Percentiles rank a stretch among this genome's conserved stretches.
phyloP scores from a whole-genome alignment of 2,797 vertebrate genomes.

The Sebastes variabilis region DNA sequence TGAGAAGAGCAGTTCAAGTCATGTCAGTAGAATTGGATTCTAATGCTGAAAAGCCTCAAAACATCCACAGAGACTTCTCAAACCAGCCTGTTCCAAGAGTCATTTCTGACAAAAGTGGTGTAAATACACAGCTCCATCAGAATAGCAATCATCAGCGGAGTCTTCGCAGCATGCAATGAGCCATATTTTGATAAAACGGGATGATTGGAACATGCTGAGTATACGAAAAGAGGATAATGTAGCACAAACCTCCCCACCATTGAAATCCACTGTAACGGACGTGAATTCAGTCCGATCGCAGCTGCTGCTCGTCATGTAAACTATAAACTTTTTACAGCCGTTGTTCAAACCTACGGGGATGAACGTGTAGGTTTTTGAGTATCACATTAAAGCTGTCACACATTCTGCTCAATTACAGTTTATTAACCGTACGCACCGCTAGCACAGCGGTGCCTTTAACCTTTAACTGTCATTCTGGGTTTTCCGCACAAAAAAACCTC shows the following conservation, averaged over 20 bases:
- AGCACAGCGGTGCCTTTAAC: constrained; percentile 11
- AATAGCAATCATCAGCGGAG: neutral
- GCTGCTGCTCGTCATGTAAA: neutral
- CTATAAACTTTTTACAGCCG: constrained; percentile 6
- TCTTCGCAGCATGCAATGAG: too few species aligned
- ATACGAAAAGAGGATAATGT: neutral
- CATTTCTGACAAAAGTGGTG: neutral
- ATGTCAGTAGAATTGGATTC: neutral
- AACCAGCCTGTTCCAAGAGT: neutral
- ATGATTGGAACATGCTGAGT: neutral
- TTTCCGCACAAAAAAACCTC: neutral
- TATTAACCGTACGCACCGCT: neutral
- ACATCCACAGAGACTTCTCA: neutral
- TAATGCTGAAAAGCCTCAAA: neutral
- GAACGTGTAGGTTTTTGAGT: neutral
- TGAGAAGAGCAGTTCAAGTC: neutral
- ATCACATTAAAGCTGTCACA: constrained; percentile 21
- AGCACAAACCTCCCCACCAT: neutral
- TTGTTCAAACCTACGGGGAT: neutral
- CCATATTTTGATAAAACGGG: neutral
- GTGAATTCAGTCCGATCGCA: neutral
- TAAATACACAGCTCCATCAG: neutral
- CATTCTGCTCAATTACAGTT: constrained; percentile 14
- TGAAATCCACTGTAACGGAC: neutral
- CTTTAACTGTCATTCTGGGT: constrained; percentile 19